phyloP scores from a whole-genome alignment of 1,140 invertebrate genomes.

The Musca domestica region DNA sequence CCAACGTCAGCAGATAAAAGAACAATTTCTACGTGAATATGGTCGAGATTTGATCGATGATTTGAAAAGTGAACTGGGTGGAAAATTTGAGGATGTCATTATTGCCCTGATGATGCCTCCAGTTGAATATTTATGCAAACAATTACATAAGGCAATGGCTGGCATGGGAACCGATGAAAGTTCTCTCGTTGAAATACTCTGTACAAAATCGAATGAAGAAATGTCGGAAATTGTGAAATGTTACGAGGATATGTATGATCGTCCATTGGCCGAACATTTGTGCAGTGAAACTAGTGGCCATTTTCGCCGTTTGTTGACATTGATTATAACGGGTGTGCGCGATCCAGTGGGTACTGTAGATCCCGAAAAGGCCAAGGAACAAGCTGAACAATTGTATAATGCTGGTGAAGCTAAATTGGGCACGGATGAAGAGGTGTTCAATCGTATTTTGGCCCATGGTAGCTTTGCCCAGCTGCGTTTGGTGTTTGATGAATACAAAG shows the following conservation, averaged over 20 bases:
- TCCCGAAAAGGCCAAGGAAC: constrained; percentile 57
- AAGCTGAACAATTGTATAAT: constrained; percentile 60
- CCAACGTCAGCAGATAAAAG: constrained; percentile 68
- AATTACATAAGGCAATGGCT: constrained; percentile 69
- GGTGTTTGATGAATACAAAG: constrained; percentile 70
- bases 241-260: constrained; percentile 69
- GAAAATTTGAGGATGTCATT: constrained; percentile 76
- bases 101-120: constrained; percentile 70
- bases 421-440: constrained; percentile 57
- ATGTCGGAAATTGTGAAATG: constrained; percentile 63
- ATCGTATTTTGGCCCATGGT: constrained; percentile 61
- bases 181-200: constrained; percentile 69
- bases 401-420: constrained; percentile 69
- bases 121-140: constrained; percentile 67
- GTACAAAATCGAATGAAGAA: constrained; percentile 66
- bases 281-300: constrained; percentile 76
- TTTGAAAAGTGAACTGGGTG: constrained; percentile 72
- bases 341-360: constrained; percentile 57
- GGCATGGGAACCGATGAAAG: constrained; percentile 63
- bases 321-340: constrained; percentile 61
- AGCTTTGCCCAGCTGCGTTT: constrained; percentile 66
- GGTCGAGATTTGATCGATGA: constrained; percentile 74
- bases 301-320: constrained; percentile 70
- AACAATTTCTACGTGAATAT: constrained; percentile 71
- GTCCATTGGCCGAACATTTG: constrained; percentile 73